These are phyloP conservation scores for Drosophila trapezifrons DNA, from an alignment of 1,140 invertebrate species.

Conservation along the genomic window DNA sequence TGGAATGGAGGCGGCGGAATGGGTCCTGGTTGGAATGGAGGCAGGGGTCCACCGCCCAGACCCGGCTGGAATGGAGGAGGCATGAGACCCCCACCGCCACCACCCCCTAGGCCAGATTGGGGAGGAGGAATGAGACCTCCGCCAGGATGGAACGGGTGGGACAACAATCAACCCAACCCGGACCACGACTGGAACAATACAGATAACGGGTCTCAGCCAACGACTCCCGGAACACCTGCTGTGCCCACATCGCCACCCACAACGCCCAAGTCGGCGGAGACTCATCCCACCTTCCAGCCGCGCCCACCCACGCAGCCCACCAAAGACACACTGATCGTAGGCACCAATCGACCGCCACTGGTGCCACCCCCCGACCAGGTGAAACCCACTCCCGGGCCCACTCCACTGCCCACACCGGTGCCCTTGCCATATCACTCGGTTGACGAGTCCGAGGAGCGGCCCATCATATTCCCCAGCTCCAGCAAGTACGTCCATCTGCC, in stretches of 20 bases:
- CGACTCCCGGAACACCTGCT: conserved; percentile 2
- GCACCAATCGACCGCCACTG: conserved; percentile 54
- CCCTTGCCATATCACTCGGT: conserved; percentile 16
- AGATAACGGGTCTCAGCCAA: background rate
- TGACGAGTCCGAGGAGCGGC: conserved; percentile 24
- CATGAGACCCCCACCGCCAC: conserved; percentile 10
- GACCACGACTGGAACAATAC: conserved; percentile 1
- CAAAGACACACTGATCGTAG: conserved; percentile 45
- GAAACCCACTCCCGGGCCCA: background rate
- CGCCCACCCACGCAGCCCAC: conserved; percentile 16
- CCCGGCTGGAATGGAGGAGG: conserved; percentile 27
- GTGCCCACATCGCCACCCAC: conserved; percentile 3
- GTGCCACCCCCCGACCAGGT: conserved; percentile 14
- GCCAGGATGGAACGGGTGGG: conserved; percentile 32
- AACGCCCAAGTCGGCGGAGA: conserved; percentile 2
- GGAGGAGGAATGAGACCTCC: conserved; percentile 17
- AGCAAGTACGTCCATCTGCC: conserved; percentile 23
- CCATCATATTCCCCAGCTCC: conserved; percentile 55
- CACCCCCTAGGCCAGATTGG: conserved; percentile 26
- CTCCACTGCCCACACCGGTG: background rate
- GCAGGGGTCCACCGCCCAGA: conserved; percentile 2
- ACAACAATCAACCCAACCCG: conserved; percentile 13
- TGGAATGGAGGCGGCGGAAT: conserved; percentile 14
- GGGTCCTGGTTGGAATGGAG: conserved; percentile 20
- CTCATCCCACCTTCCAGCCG: conserved; percentile 16